These are phyloP conservation scores for Pantherophis vulpinus DNA, from an alignment of 2,797 vertebrate species.

Conservation along the genomic window DNA sequence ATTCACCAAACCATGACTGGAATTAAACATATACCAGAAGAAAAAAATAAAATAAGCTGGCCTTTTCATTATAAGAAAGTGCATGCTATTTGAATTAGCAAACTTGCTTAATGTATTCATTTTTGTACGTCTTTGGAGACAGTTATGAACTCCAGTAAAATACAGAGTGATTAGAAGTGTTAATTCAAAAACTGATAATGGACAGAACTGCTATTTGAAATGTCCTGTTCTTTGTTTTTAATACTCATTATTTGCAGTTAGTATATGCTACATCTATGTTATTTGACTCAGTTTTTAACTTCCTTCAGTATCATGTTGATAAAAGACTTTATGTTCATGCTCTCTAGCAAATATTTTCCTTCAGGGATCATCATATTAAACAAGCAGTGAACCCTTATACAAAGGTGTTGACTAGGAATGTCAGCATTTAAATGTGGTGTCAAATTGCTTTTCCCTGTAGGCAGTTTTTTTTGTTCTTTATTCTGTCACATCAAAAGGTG, in stretches of 20 bases:
- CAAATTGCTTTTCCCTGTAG: slow-evolving; percentile 13
- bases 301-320: neutral
- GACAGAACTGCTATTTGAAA: neutral
- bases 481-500: neutral
- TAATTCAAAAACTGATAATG: neutral
- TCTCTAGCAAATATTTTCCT: neutral
- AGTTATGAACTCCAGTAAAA: neutral
- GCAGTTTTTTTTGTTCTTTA: slow-evolving; percentile 4
- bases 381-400: neutral
- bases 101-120: neutral
- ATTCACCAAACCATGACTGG: neutral
- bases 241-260: neutral
- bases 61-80: neutral
- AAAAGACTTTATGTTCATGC: neutral
- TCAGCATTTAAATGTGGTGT: neutral
- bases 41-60: neutral
- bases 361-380: neutral
- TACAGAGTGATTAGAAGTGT: neutral
- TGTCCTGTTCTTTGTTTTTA: neutral
- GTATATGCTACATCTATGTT: neutral
- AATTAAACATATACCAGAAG: neutral
- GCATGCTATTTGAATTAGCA: neutral
- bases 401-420: neutral
- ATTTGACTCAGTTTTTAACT: neutral
- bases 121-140: neutral